These are phyloP conservation scores for Spondyliosoma cantharus DNA, from an alignment of 2,797 vertebrate species.

Conservation along the genomic window DNA sequence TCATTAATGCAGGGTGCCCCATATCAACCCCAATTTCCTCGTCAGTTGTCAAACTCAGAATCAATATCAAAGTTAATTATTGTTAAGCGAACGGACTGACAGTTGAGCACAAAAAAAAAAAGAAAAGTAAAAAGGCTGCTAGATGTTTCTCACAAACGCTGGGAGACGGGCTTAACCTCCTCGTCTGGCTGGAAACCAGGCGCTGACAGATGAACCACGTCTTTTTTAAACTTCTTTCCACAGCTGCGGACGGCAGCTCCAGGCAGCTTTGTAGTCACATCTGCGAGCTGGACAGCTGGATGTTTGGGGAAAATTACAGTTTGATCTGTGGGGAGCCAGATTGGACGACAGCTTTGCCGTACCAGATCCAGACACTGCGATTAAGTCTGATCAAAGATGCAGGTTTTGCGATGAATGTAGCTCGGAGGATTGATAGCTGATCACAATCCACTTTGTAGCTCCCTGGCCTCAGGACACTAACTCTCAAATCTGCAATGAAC, in stretches of 20 bases:
- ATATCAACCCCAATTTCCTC: constrained; percentile 51
- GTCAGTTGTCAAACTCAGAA: constrained; percentile 54
- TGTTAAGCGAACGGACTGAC: constrained; percentile 35
- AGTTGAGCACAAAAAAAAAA: constrained; percentile 21
- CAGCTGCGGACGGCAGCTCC: constrained; percentile 79
- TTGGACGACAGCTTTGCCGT: constrained; percentile 67
- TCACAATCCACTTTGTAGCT: constrained; percentile 45
- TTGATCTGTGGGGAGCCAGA: constrained; percentile 64
- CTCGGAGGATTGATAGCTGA: constrained; percentile 56
- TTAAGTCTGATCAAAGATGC: constrained; percentile 73
- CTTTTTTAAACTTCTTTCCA: constrained; percentile 71
- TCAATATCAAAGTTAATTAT: constrained; percentile 54
- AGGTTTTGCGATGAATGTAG: constrained; percentile 52
- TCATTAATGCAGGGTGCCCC: constrained; percentile 44
- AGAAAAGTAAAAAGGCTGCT: constrained; percentile 17
- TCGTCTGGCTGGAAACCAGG: constrained; percentile 68
- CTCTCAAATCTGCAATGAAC: constrained; percentile 30
- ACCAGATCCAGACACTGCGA: constrained; percentile 61
- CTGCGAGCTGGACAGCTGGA: constrained; percentile 80
- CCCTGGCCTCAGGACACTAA: constrained; percentile 36
- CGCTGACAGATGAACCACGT: constrained; percentile 74
- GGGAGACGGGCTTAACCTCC: constrained; percentile 44
- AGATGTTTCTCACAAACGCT: constrained; percentile 53
- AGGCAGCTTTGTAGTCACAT: constrained; percentile 81
- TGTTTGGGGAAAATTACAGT: constrained; percentile 77